These are phyloP conservation scores for Strix aluco DNA, from an alignment of 2,113 vertebrate species.

Conservation along the genomic window DNA sequence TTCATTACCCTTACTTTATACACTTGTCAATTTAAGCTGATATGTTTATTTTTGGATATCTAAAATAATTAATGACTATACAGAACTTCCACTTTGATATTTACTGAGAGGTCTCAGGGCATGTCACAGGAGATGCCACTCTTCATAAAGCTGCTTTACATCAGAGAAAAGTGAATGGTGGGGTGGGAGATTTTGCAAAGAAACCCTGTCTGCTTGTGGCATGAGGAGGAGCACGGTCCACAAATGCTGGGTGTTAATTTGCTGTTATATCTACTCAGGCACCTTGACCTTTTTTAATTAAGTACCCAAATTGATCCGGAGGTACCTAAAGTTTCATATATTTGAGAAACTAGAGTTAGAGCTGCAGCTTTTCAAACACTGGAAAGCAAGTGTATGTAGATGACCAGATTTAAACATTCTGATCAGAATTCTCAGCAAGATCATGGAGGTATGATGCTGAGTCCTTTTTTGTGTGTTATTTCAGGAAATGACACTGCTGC, in stretches of 20 bases:
- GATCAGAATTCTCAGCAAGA: not conserved
- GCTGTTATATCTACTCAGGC: not conserved
- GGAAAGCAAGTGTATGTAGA: not conserved
- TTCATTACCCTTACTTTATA: not conserved
- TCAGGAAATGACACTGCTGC: not conserved
- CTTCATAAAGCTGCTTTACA: not conserved
- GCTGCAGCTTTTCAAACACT: not conserved
- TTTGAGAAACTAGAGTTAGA: not conserved
- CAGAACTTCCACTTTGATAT: not conserved
- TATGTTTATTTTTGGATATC: not conserved
- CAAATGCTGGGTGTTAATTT: not conserved
- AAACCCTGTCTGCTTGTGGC: not conserved
- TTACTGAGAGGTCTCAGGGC: not conserved
- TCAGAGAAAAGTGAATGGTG: not conserved
- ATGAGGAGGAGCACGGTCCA: accelerated
- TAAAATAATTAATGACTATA: not conserved
- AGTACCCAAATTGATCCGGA: not conserved
- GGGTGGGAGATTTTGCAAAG: not conserved
- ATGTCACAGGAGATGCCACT: not conserved
- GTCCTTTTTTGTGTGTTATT: not conserved
- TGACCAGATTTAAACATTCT: not conserved
- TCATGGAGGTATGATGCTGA: not conserved
- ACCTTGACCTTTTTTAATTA: not conserved
- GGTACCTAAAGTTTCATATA: not conserved
- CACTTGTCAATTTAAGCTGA: not conserved